Percentiles rank a stretch among this genome's conserved stretches.
phyloP scores from a whole-genome alignment of 2,888 invertebrate species.

The Nemotelus nigrinus region DNA sequence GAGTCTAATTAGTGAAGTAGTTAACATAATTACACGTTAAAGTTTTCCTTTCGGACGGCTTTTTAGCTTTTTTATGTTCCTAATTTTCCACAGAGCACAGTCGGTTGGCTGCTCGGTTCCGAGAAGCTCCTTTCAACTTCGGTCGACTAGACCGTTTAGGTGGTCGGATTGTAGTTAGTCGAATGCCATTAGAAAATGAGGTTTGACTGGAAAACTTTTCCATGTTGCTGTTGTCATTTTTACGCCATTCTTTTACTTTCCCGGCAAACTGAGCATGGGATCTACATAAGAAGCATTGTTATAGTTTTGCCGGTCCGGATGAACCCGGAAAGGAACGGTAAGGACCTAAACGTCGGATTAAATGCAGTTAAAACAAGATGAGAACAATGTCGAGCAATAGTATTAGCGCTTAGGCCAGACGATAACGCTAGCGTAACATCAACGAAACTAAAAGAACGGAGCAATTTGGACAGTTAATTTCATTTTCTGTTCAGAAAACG shows the following conservation, averaged over 20 bases:
- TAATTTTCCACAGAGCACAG: conserved; percentile 36
- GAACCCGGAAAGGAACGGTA: too few relatives aligned
- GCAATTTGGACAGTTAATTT: too few relatives aligned
- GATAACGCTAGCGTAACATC: too few relatives aligned
- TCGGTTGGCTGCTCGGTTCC: conserved; percentile 13
- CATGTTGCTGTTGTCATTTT: conserved; percentile 7
- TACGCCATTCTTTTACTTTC: neutral
- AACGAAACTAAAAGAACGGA: too few relatives aligned
- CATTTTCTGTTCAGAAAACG: too few relatives aligned
- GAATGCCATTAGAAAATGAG: conserved; percentile 21
- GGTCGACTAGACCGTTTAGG: conserved; percentile 1
- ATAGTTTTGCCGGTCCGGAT: too few relatives aligned
- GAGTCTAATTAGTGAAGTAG: conserved; percentile 49
- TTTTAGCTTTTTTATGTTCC: conserved; percentile 44
- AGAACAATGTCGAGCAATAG: too few relatives aligned
- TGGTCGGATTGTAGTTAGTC: conserved; percentile 12
- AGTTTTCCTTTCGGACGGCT: conserved; percentile 43
- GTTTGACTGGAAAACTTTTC: conserved; percentile 18
- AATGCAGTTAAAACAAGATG: too few relatives aligned
- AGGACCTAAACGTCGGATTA: too few relatives aligned
- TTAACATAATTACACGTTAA: conserved; percentile 48
- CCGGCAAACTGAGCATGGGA: too few relatives aligned
- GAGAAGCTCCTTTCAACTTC: neutral
- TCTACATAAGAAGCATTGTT: too few relatives aligned
- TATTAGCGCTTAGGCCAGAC: too few relatives aligned